Conservation (phyloP, 1,140 invertebrate species). For the Caenorhabditis latens region DNA sequence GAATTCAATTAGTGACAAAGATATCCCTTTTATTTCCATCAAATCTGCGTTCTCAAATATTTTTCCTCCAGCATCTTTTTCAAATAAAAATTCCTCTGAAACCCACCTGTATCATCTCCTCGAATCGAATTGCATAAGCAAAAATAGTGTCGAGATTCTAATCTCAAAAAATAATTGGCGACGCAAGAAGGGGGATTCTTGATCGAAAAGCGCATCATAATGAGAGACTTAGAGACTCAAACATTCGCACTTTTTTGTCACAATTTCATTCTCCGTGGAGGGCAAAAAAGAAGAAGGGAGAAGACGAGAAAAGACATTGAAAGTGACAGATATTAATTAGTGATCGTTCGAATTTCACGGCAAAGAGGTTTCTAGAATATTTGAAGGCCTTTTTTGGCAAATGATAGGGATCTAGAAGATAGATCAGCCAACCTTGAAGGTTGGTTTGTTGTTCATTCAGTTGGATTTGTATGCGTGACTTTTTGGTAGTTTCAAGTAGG, state of each 20-base stretch:
- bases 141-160: constrained; percentile 32
- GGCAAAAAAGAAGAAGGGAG: neutral
- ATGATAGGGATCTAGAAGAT: neutral
- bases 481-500: too few relatives aligned
- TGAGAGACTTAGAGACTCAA: constrained; percentile 17
- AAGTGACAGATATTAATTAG: constrained; percentile 53
- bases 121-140: neutral
- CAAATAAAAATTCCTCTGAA: too few relatives aligned
- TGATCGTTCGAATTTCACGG: constrained; percentile 45
- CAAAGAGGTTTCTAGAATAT: neutral
- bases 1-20: too few relatives aligned
- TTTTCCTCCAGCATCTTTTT: too few relatives aligned
- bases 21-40: too few relatives aligned
- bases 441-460: neutral
- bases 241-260: constrained; percentile 6
- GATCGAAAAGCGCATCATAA: constrained; percentile 28
- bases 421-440: neutral
- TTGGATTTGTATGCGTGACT: too few relatives aligned
- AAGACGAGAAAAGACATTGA: neutral
- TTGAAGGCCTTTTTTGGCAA: neutral
- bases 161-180: neutral
- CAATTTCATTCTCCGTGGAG: neutral
- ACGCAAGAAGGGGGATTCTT: constrained; percentile 3
- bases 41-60: too few relatives aligned
- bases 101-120: too few relatives aligned